These are phyloP conservation scores for Cryptocheilus praepositus DNA, from an alignment of 2,888 invertebrate genomes.

Conservation along the genomic window DNA sequence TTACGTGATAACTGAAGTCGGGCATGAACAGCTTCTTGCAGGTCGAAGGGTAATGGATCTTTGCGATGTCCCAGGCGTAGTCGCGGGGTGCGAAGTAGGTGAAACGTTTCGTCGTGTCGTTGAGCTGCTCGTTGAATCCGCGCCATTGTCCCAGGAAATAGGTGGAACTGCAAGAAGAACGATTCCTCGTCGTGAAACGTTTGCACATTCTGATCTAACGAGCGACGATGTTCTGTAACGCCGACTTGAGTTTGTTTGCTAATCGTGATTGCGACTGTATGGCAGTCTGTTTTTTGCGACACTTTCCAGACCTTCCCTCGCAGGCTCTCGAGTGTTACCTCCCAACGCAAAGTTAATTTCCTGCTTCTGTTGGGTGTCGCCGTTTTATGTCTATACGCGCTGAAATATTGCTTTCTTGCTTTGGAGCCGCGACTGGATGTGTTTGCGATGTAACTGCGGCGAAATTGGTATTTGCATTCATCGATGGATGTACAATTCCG, in stretches of 20 bases:
- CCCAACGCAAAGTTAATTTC: no score
- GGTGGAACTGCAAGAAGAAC: conserved; percentile 79
- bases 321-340: background rate
- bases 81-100: conserved; percentile 95
- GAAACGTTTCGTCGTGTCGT: conserved; percentile 85
- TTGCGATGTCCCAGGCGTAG: conserved; percentile 90
- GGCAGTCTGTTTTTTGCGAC: background rate
- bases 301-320: background rate
- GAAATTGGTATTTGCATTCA: no score
- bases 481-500: no score
- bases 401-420: no score
- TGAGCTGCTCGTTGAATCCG: conserved; percentile 86
- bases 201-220: background rate
- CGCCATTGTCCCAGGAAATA: conserved; percentile 85
- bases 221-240: conserved; percentile 15
- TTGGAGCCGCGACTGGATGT: no score
- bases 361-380: no score
- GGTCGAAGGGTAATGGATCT: conserved; percentile 85
- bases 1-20: conserved; percentile 81
- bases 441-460: no score
- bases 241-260: no score
- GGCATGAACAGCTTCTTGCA: conserved; percentile 90
- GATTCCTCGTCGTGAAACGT: no score
- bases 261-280: no score
- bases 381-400: no score